Percentiles rank a stretch among this genome's conserved stretches.
phyloP scores from a whole-genome alignment of 2,797 vertebrate genomes.

The Eidolon dupreanum region DNA sequence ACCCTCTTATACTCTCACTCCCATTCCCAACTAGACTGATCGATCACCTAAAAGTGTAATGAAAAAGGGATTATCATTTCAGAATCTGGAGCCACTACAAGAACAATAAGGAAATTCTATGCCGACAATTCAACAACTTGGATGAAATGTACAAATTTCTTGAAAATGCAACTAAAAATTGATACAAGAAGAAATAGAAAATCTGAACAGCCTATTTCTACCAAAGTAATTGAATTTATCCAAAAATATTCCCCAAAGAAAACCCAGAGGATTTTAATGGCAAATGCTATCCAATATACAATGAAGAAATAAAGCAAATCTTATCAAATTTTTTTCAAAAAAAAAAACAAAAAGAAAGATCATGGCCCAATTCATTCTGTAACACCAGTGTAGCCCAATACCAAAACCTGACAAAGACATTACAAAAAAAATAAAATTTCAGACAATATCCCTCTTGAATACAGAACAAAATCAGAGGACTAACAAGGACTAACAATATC shows the following conservation, averaged over 20 bases:
- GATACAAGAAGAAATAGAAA: not conserved
- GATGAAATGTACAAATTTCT: constrained; percentile 14
- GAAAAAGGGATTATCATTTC: not conserved
- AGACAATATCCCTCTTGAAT: not conserved
- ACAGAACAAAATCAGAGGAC: not conserved
- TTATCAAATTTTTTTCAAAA: not conserved
- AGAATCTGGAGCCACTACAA: not conserved
- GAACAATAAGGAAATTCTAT: not conserved
- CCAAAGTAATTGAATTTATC: not conserved
- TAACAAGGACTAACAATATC: not conserved
- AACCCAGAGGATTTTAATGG: not conserved
- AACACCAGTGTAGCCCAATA: not conserved
- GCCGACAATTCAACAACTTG: not conserved
- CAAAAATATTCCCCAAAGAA: not conserved
- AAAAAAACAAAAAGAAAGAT: not conserved
- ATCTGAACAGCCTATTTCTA: not conserved
- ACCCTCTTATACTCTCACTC: not conserved
- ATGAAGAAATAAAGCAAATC: constrained; percentile 19
- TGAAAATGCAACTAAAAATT: constrained; percentile 29
- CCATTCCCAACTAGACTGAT: not conserved
- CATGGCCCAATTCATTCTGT: not conserved
- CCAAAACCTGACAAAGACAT: not conserved
- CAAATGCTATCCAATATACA: constrained; percentile 18
- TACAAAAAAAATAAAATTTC: constrained; percentile 5
- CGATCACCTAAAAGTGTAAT: not conserved